Evolutionary conservation across 2,113 vertebrate species (phyloP).

Genomic region (Atherinomorus stipes): DNA sequence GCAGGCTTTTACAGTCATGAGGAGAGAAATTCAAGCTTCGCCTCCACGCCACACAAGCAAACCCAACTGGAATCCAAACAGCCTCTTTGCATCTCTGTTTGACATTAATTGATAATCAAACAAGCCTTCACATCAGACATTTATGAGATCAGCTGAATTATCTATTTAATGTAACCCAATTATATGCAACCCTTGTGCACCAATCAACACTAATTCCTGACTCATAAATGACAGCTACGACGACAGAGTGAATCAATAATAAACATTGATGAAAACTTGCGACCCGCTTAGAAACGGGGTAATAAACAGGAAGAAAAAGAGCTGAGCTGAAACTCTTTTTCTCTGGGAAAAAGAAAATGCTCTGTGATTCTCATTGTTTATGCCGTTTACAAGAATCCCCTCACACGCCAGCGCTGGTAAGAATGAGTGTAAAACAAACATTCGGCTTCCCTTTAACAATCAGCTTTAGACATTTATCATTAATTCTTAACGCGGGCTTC

Average conservation of each 20-base stretch:
- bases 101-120: slow-evolving; percentile 82
- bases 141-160: slow-evolving; percentile 80
- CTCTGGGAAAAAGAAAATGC: slow-evolving; percentile 33
- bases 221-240: slow-evolving; percentile 67
- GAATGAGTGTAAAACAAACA: slow-evolving; percentile 46
- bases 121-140: slow-evolving; percentile 77
- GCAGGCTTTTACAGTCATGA: neutral
- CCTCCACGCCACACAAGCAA: slow-evolving; percentile 12
- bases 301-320: slow-evolving; percentile 58
- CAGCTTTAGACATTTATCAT: slow-evolving; percentile 47
- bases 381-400: slow-evolving; percentile 10
- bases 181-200: slow-evolving; percentile 74
- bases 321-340: slow-evolving; percentile 41
- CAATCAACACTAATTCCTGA: slow-evolving; percentile 76
- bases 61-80: slow-evolving; percentile 49
- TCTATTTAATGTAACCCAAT: slow-evolving; percentile 81
- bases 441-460: slow-evolving; percentile 52
- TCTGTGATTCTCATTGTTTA: slow-evolving; percentile 1
- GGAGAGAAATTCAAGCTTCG: slow-evolving; percentile 1
- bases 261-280: slow-evolving; percentile 70
- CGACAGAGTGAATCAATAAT: slow-evolving; percentile 74
- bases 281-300: slow-evolving; percentile 48
- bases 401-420: slow-evolving; percentile 16
- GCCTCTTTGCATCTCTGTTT: slow-evolving; percentile 65
- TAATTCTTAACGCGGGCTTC: slow-evolving; percentile 50